Conservation (phyloP, 2,888 invertebrate species). For the Alcis repandata region DNA sequence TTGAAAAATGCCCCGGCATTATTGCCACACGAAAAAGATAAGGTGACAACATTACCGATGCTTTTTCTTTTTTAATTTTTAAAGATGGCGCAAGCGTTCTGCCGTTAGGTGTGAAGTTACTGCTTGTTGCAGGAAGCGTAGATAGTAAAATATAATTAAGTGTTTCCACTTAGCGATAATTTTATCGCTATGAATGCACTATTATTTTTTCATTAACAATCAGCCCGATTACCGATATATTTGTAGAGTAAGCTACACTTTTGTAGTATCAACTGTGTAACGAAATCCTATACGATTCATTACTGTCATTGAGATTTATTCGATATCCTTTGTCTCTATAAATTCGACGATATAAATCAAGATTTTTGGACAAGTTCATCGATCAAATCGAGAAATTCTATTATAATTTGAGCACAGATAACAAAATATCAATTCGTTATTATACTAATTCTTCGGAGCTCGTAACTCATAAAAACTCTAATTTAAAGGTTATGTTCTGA, state of each 20-base stretch:
- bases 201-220: conserved; percentile 58
- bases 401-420: conserved; percentile 39
- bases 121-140: conserved; percentile 58
- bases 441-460: conserved; percentile 44
- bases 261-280: conserved; percentile 30
- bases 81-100: conserved; percentile 59
- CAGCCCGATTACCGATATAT: conserved; percentile 40
- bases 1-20: conserved; percentile 73
- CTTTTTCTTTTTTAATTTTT: conserved; percentile 63
- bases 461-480: conserved; percentile 49
- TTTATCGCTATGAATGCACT: conserved; percentile 55
- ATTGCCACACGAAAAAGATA: conserved; percentile 68
- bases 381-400: conserved; percentile 39
- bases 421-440: conserved; percentile 42
- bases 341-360: conserved; percentile 35
- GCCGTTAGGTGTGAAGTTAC: conserved; percentile 61
- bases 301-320: conserved; percentile 41
- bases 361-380: conserved; percentile 42
- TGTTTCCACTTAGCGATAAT: conserved; percentile 61
- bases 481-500: conserved; percentile 47
- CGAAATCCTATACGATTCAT: conserved; percentile 36
- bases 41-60: conserved; percentile 60
- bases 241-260: conserved; percentile 36
- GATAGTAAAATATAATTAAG: conserved; percentile 70
- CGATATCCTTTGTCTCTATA: conserved; percentile 34